phyloP scores from a whole-genome alignment of 1,140 invertebrate genomes.

The Drosophila repletoides region DNA sequence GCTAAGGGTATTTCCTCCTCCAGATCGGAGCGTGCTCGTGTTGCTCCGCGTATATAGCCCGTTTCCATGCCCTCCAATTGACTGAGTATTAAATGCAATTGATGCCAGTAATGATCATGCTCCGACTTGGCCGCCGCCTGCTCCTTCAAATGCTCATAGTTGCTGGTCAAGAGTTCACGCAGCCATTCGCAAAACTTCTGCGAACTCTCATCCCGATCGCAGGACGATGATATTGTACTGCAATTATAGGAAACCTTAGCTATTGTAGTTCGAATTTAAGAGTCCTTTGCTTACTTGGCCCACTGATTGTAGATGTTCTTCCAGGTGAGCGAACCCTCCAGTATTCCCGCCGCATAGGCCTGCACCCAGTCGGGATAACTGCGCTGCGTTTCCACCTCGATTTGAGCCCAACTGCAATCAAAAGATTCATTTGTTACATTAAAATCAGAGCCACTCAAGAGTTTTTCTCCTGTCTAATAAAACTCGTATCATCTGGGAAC shows the following conservation, averaged over 20 bases:
- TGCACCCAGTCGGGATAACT: constrained; percentile 89
- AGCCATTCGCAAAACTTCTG: constrained; percentile 77
- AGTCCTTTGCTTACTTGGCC: constrained; percentile 82
- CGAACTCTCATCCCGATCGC: constrained; percentile 85
- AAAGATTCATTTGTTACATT: background rate
- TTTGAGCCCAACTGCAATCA: constrained; percentile 87
- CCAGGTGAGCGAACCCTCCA: constrained; percentile 92
- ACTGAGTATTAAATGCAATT: constrained; percentile 87
- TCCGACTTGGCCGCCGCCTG: constrained; percentile 87
- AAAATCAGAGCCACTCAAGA: background rate
- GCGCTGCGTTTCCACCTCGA: constrained; percentile 90
- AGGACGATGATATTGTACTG: constrained; percentile 87
- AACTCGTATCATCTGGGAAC: too few relatives aligned
- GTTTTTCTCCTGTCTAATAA: background rate
- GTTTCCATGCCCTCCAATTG: constrained; percentile 88
- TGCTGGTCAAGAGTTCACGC: constrained; percentile 69
- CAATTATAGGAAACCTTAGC: background rate
- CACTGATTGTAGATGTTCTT: constrained; percentile 92
- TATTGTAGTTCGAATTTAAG: background rate
- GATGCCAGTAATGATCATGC: constrained; percentile 85
- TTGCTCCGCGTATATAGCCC: constrained; percentile 87
- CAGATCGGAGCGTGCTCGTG: constrained; percentile 85
- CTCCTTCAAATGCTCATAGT: constrained; percentile 87
- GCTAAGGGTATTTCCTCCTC: constrained; percentile 84
- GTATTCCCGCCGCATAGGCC: constrained; percentile 94